Percentiles rank a stretch among this genome's conserved stretches.
Evolutionary conservation across 2,888 invertebrate genomes (phyloP).

Genomic region (Trypoxylon attenuatum): DNA sequence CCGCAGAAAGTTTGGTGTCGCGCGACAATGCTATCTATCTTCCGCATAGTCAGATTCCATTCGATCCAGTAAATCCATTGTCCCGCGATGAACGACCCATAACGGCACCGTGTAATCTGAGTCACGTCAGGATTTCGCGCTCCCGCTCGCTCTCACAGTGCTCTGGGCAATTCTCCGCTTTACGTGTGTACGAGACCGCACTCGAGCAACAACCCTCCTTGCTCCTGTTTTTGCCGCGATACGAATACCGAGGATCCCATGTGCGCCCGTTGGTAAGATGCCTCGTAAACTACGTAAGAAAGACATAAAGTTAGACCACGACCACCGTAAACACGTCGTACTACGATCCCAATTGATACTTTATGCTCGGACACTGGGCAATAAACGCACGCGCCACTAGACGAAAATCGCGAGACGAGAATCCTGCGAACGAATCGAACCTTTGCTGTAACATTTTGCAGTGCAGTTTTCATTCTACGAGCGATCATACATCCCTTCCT

Average conservation of each 20-base stretch:
- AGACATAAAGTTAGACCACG: slow-evolving; percentile 59
- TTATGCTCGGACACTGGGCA: slow-evolving; percentile 53
- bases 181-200: no score
- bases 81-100: slow-evolving; percentile 46
- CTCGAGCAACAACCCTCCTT: no score
- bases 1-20: slow-evolving; percentile 31
- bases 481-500: no score
- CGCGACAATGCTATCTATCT: slow-evolving; percentile 53
- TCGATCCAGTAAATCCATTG: slow-evolving; percentile 57
- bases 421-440: slow-evolving; percentile 11
- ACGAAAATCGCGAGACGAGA: slow-evolving; percentile 30
- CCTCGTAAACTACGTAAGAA: slow-evolving; percentile 58
- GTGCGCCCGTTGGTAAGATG: slow-evolving; percentile 43
- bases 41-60: slow-evolving; percentile 54
- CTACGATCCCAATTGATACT: slow-evolving; percentile 63
- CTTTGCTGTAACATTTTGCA: no score
- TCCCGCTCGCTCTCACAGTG: neutral
- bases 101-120: slow-evolving; percentile 52
- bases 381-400: slow-evolving; percentile 48
- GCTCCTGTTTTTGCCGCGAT: slow-evolving; percentile 6
- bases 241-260: slow-evolving; percentile 34
- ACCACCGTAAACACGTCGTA: slow-evolving; percentile 59
- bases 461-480: no score
- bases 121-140: slow-evolving; percentile 45
- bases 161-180: neutral